phyloP scores from a whole-genome alignment of 2,888 invertebrate species.

The Baronia brevicornis region DNA sequence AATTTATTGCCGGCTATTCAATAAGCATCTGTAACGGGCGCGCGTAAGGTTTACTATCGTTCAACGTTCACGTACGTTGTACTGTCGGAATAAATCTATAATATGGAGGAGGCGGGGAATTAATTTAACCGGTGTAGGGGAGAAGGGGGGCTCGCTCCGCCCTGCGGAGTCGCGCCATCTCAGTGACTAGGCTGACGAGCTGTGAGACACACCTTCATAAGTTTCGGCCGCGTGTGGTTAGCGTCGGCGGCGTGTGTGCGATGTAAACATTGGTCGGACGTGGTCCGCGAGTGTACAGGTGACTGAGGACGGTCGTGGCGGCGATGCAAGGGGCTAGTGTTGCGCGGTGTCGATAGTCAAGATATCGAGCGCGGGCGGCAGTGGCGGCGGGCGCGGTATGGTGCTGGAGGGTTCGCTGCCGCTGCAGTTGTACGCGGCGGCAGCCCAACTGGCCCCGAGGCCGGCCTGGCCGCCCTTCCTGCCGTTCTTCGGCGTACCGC shows the following conservation, averaged over 20 bases:
- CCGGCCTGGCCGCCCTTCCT: conserved; percentile 79
- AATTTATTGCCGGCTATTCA: conserved; percentile 62
- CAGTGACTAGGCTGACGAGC: conserved; percentile 50
- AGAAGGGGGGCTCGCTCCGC: conserved; percentile 55
- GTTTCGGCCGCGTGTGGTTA: conserved; percentile 20
- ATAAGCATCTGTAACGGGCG: conserved; percentile 59
- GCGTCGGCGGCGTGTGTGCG: conserved; percentile 20
- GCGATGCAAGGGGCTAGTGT: conserved; percentile 40
- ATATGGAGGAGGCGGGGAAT: conserved; percentile 73
- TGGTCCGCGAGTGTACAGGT: conserved; percentile 18
- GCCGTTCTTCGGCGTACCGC: conserved; percentile 75
- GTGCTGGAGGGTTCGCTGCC: conserved; percentile 81
- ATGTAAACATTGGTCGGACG: conserved; percentile 15
- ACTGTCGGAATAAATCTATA: conserved; percentile 72
- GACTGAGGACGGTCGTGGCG: conserved; percentile 11
- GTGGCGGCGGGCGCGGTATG: conserved; percentile 63
- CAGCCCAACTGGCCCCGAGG: conserved; percentile 73
- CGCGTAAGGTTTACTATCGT: conserved; percentile 69
- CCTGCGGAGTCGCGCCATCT: conserved; percentile 59
- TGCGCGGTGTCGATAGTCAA: conserved; percentile 41
- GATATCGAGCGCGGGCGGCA: conserved; percentile 47
- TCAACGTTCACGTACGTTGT: conserved; percentile 46
- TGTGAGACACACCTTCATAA: conserved; percentile 36
- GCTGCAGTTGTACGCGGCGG: conserved; percentile 81
- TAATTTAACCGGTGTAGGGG: conserved; percentile 57